Percentiles rank a stretch among this genome's conserved stretches.
phyloP scores from a whole-genome alignment of 2,888 invertebrate genomes.

The Caenorhabditis panamensis region DNA sequence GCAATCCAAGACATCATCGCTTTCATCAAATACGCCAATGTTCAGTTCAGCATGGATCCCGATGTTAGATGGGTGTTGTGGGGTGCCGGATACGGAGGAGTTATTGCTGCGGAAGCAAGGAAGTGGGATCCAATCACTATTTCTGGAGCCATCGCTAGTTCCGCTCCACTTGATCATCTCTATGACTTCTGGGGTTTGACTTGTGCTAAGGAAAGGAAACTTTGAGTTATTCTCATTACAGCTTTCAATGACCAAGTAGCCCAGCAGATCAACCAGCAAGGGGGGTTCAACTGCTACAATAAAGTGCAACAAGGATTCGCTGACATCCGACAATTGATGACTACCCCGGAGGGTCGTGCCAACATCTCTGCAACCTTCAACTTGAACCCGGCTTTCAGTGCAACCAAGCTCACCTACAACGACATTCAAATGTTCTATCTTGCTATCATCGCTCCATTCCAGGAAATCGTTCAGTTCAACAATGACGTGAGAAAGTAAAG shows the following conservation, averaged over 20 bases:
- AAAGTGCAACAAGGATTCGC: constrained; percentile 57
- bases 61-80: too few species aligned
- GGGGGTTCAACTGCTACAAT: constrained; percentile 48
- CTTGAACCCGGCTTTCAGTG: constrained; percentile 48
- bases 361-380: constrained; percentile 48
- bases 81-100: too few species aligned
- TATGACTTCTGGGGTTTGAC: constrained; percentile 88
- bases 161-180: constrained; percentile 91
- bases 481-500: constrained; percentile 24
- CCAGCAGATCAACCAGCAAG: neutral
- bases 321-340: constrained; percentile 44
- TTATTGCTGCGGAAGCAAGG: too few species aligned
- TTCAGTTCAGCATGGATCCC: constrained; percentile 87
- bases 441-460: constrained; percentile 84
- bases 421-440: constrained; percentile 87
- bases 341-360: constrained; percentile 48
- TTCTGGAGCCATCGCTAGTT: constrained; percentile 90
- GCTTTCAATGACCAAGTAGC: constrained; percentile 37
- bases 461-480: constrained; percentile 33
- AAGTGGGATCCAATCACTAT: too few species aligned
- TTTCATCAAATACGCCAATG: constrained; percentile 85
- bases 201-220: too few species aligned
- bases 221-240: constrained; percentile 7
- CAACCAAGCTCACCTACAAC: constrained; percentile 75
- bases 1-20: constrained; percentile 88